A percentile compares a stretch with the other conserved stretches of the same genome.
Conservation (phyloP, 2,113 vertebrate genomes). For the Takifugu flavidus region DNA sequence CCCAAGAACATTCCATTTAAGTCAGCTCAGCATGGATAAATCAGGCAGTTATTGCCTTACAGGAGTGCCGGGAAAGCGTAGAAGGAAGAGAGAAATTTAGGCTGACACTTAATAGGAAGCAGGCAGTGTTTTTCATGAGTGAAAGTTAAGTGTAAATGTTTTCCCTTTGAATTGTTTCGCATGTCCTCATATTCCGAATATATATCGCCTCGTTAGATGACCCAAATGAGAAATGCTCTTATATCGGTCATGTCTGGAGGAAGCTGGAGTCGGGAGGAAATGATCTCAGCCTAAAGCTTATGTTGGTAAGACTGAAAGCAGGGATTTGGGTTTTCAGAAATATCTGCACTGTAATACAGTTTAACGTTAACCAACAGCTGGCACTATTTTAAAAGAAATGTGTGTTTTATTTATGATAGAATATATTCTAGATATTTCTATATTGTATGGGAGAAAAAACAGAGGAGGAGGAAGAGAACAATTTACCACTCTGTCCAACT, state of each 20-base stretch:
- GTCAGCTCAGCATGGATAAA: slow-evolving; percentile 19
- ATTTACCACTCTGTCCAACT: no score
- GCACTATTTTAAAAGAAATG: no score
- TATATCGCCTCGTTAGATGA: slow-evolving; percentile 2
- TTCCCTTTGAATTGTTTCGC: slow-evolving; percentile 10
- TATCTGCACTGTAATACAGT: background rate
- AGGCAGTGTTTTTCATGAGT: slow-evolving; percentile 7
- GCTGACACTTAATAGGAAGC: background rate
- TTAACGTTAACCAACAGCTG: background rate
- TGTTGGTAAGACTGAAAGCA: background rate
- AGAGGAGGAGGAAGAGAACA: no score
- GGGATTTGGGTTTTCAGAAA: background rate
- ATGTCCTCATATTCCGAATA: slow-evolving; percentile 3
- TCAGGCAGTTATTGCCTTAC: slow-evolving; percentile 17
- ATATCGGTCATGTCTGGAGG: background rate
- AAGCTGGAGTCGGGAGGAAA: background rate
- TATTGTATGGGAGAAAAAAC: no score
- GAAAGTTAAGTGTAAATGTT: slow-evolving; percentile 13
- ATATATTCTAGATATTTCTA: no score
- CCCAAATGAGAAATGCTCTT: background rate
- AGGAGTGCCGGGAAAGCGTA: background rate
- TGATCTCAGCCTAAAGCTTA: slow-evolving; percentile 2
- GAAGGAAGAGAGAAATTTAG: slow-evolving; percentile 4
- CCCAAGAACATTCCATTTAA: slow-evolving; percentile 31
- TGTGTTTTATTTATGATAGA: no score